phyloP scores from a whole-genome alignment of 2,113 vertebrate genomes.

The Limanda limanda region DNA sequence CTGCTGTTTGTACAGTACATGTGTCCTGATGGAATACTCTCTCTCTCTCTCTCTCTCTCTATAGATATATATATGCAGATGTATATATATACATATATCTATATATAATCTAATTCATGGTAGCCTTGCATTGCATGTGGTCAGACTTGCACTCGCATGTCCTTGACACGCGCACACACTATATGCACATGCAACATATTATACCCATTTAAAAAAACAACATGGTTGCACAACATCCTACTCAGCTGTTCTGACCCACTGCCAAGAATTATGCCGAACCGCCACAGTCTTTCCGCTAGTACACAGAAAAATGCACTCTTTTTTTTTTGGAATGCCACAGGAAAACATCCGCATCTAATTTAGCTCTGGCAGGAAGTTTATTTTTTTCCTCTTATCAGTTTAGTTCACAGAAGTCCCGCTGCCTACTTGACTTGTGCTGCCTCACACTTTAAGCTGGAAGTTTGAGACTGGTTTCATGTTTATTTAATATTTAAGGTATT shows the following conservation, averaged over 20 bases:
- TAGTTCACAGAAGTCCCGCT: conserved; percentile 57
- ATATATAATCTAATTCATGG: not conserved
- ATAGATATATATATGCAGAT: not conserved
- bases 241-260: conserved; percentile 66
- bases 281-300: conserved; percentile 44
- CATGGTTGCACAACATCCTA: conserved; percentile 53
- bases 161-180: not conserved
- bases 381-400: conserved; percentile 61
- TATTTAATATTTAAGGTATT: not conserved
- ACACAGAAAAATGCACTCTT: conserved; percentile 42
- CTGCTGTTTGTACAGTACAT: not conserved
- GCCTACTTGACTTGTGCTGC: conserved; percentile 47
- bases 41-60: no score
- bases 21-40: no score
- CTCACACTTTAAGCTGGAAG: conserved; percentile 5
- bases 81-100: not conserved
- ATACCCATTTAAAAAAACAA: conserved; percentile 31
- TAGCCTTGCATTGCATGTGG: not conserved
- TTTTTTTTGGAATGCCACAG: conserved; percentile 28
- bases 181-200: conserved; percentile 42
- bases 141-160: not conserved
- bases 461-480: not conserved
- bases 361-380: conserved; percentile 67
- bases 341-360: conserved; percentile 68
- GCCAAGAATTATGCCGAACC: conserved; percentile 47